These are phyloP conservation scores for Dallia pectoralis DNA, from an alignment of 2,797 vertebrate species.

Conservation along the genomic window DNA sequence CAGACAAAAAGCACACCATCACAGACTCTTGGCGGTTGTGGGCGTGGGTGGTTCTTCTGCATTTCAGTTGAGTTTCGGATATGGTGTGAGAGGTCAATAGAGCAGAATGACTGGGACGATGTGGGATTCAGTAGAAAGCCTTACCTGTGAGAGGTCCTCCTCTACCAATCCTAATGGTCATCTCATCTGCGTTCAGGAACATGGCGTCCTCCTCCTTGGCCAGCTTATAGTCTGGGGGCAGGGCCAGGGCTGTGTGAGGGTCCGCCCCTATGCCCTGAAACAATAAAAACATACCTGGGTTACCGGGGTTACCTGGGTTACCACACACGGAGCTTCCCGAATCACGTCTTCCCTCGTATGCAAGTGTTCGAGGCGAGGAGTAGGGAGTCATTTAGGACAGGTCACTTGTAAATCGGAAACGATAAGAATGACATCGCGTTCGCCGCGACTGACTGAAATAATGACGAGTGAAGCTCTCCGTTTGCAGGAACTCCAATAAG, in stretches of 20 bases:
- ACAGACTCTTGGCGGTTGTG: constrained; percentile 26
- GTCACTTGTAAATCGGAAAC: background rate
- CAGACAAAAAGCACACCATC: constrained; percentile 50
- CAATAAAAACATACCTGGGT: background rate
- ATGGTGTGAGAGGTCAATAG: background rate
- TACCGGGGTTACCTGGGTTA: no score
- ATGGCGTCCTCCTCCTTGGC: constrained; percentile 69
- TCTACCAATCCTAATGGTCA: constrained; percentile 97
- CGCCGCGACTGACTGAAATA: background rate
- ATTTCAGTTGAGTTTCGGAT: background rate
- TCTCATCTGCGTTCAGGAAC: constrained; percentile 61
- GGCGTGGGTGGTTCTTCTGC: background rate
- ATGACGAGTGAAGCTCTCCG: background rate
- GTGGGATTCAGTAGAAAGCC: constrained; percentile 84
- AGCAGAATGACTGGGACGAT: constrained; percentile 21
- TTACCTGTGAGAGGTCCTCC: constrained; percentile 87
- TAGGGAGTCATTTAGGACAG: background rate
- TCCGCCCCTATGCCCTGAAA: constrained; percentile 79
- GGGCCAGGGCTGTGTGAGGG: constrained; percentile 75
- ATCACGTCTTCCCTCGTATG: background rate
- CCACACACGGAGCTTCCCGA: background rate
- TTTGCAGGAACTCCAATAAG: no score
- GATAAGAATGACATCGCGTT: background rate
- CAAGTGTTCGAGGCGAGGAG: background rate
- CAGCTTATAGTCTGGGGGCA: constrained; percentile 64